Evolutionary conservation across 2,113 vertebrate species (phyloP), one percentile per base, ranked within the genome.

Genomic region (Takifugu bimaculatus): DNA sequence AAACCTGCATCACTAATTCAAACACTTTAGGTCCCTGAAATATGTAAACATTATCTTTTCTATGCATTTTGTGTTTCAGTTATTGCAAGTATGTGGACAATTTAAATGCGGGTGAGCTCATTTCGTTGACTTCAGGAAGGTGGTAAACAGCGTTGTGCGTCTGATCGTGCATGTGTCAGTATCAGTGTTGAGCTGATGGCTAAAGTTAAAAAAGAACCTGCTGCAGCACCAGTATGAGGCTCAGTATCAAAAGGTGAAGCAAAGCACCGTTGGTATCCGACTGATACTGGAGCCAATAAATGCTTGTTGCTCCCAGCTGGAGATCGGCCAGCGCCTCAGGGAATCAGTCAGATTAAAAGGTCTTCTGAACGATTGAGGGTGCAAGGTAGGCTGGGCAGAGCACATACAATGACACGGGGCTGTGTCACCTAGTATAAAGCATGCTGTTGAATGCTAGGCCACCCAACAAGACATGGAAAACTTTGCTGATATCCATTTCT

Each of bases 281-380:
- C 82, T 78, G 80, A 80, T 71, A 82, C 65, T 56, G 65, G 57
- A 79, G 77, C 77, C 84, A 82, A 82, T 81, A 82, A 82, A 84
- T 60, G 77, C 75, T 78, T 70, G 55, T 69, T 68, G 69, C 70
- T 84, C 79, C 15, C 83, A 72, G 86, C 78, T 80, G 81, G 78
- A 81, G 69, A 68, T 13, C 50, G 75, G 70, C 70, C 74, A 77
- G 25, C 69, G 60, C 77, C 72, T 77, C 70, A 51, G 77, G 74
- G 74, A 74, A 63, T 70, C 80, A 54, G 60, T 48, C 25, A 65
- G 66, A 84, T 72, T 73, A 75, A 87, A 81, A 87, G 83, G 79
- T 74, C 80, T 82, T 60, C 75, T 65, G 61, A 76, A 72, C 62
- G 57, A 82, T 66, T 79, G 75, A 79, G 66, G 63, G 62, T 54